Conservation (phyloP, 2,888 invertebrate species). For the Lysandra bellargus region DNA sequence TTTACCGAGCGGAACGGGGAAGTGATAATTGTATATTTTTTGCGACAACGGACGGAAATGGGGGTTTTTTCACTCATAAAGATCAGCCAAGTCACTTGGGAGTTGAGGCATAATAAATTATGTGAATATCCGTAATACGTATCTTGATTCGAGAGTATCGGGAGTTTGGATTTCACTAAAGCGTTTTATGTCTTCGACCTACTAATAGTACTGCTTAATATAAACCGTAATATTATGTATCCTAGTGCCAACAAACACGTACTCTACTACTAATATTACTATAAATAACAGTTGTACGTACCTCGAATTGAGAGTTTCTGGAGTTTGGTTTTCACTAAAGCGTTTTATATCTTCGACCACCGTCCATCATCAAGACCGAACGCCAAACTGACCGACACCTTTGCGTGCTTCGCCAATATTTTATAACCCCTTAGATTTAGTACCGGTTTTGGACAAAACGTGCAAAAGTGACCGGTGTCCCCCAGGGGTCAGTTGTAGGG, state of each 20-base stretch:
- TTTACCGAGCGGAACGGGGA: constrained; percentile 75
- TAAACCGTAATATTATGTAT: too few species aligned
- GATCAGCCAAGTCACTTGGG: constrained; percentile 34
- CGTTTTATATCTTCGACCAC: constrained; percentile 44
- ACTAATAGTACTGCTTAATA: too few species aligned
- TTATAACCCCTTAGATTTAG: constrained; percentile 61
- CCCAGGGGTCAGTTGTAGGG: constrained; percentile 68
- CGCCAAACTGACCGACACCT: constrained; percentile 63
- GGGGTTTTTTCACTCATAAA: constrained; percentile 52
- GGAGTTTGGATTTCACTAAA: constrained; percentile 28
- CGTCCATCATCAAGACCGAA: constrained; percentile 54
- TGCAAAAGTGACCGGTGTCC: constrained; percentile 70
- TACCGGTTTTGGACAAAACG: constrained; percentile 65
- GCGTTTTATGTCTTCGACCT: constrained; percentile 42
- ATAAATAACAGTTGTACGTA: neutral
- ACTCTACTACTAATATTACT: neutral
- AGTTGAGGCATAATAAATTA: neutral
- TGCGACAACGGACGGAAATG: constrained; percentile 52
- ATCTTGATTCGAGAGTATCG: neutral
- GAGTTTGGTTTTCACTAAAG: constrained; percentile 32
- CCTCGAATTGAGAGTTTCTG: neutral
- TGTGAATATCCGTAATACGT: neutral
- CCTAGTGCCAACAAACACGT: too few species aligned
- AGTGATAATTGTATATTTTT: constrained; percentile 77
- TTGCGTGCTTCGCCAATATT: constrained; percentile 47